Base-by-base conservation (phyloP, 2,797 vertebrate species). In the Rhinogobio ventralis region DNA sequence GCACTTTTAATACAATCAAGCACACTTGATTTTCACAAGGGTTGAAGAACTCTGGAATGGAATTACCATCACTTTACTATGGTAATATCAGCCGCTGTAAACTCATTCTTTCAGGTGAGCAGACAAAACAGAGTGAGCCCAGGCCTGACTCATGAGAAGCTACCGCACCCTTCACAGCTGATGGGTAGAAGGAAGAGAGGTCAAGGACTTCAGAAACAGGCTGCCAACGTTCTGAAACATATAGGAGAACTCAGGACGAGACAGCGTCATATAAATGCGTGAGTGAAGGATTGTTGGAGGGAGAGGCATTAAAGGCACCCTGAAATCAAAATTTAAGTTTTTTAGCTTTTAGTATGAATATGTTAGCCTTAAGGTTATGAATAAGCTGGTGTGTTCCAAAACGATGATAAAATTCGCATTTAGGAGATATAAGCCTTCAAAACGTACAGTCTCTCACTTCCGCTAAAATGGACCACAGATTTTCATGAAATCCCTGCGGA, bases 231-330 rank as follows among this genome's bases (percentile, higher is more conserved):
- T 49, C 39, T 89, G 5, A 77, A 89, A 42, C 91, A 91, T 68
- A 89, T 91, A n/a, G 79, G 79, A 20, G 90, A 92, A 25, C 87
- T 92, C 60, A 86, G 79, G 72, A 91, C 71, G 55, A 88, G 86
- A 81, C 90, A 90, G 66, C 71, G 82, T 11, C 73, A 82, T 30
- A 85, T 90, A 62, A 89, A 91, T 45, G 74, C 87, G 91, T 90
- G 30, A 30, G 28, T 68, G 19, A 71, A 64, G 10, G 25, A 71
- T n/a, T 49, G 25, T 20, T 23, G 25, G 55, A 49, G 68, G 46
- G 51, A 36, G 30, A 66, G 23, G 73, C 11, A 66, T 39, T 42
- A 30, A 39, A 39, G 39, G 39, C 39, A 39, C 39, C 39, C 39
- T 39, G 39, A 39, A 8, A 39, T 39, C 36, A 36, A 36, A 36